Evolutionary conservation across 2,113 vertebrate species (phyloP).

Genomic region (Melanostigma gelatinosum): DNA sequence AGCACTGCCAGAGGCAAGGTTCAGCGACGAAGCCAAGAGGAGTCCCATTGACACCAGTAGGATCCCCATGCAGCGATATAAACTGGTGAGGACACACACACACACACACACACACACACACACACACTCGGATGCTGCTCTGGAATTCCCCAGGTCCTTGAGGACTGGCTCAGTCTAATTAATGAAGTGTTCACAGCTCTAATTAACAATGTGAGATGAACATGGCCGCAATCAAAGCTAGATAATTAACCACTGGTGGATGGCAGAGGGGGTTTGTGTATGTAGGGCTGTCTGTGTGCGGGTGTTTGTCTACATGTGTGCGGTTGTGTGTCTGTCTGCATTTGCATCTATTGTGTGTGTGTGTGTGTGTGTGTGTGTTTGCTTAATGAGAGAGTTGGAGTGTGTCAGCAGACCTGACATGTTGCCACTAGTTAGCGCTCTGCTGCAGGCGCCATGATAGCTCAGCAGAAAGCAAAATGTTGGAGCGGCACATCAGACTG

Average conservation of each 20-base stretch:
- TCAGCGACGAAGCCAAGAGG: constrained; percentile 90
- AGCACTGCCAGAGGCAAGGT: constrained; percentile 94
- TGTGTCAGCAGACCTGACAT: constrained; percentile 74
- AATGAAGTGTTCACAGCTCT: constrained; percentile 80
- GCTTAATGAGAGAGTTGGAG: constrained; percentile 68
- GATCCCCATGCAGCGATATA: constrained; percentile 94
- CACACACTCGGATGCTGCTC: constrained; percentile 18
- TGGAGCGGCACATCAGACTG: constrained; percentile 21
- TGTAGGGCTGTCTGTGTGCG: constrained; percentile 11
- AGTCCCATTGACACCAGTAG: constrained; percentile 91
- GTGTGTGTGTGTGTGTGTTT: constrained; percentile 31
- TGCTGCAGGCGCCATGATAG: constrained; percentile 67
- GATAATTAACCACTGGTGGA: constrained; percentile 79
- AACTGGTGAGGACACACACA: constrained; percentile 90
- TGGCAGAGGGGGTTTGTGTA: constrained; percentile 36
- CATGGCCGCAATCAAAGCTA: constrained; percentile 79
- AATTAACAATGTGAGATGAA: constrained; percentile 82
- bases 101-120: constrained; percentile 29
- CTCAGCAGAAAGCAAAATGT: constrained; percentile 62
- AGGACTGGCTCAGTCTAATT: constrained; percentile 76
- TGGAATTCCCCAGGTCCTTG: constrained; percentile 66
- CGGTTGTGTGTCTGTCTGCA: constrained; percentile 21
- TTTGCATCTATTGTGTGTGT: constrained; percentile 19
- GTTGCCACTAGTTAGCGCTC: constrained; percentile 68
- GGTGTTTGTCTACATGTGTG: constrained; percentile 26